A percentile compares a stretch with the other conserved stretches of the same genome.
phyloP scores from a whole-genome alignment of 2,888 invertebrate species.

The Mechanitis messenoides region DNA sequence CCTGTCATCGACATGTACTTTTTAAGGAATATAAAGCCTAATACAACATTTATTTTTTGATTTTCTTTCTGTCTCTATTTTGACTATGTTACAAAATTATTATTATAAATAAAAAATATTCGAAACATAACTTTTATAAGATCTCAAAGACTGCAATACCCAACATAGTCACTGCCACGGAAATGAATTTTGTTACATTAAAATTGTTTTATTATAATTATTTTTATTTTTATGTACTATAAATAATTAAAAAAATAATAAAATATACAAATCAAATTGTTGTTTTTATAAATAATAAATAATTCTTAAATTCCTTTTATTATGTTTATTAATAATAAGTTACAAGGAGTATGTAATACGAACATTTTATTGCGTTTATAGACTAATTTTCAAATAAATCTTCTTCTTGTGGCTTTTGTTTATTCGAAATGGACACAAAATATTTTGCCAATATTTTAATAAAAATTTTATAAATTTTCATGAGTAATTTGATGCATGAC shows the following conservation, averaged over 20 bases:
- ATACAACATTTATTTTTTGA: constrained; percentile 42
- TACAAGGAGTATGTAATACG: too few relatives aligned
- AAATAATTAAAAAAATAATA: constrained; percentile 60
- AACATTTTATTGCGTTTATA: too few relatives aligned
- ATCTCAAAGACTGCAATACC: constrained; percentile 66
- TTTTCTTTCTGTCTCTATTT: constrained; percentile 46
- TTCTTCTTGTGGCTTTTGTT: too few relatives aligned
- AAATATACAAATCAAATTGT: constrained; percentile 49
- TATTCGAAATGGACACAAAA: too few relatives aligned
- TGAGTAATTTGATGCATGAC: too few relatives aligned
- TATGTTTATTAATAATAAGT: too few relatives aligned
- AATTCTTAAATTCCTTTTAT: neutral
- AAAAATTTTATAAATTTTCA: too few relatives aligned
- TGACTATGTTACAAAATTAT: constrained; percentile 57
- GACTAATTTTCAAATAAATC: too few relatives aligned
- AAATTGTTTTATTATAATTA: constrained; percentile 61
- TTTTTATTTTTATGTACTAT: constrained; percentile 64
- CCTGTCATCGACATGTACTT: constrained; percentile 50
- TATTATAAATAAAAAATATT: constrained; percentile 14
- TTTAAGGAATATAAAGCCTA: constrained; percentile 43
- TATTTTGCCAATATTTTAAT: too few relatives aligned
- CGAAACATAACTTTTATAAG: constrained; percentile 36
- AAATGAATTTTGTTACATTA: constrained; percentile 59
- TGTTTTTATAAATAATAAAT: constrained; percentile 8
- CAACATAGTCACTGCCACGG: constrained; percentile 69